These are phyloP conservation scores for Enteromius viviparus DNA, from an alignment of 2,797 vertebrate species.

Conservation along the genomic window DNA sequence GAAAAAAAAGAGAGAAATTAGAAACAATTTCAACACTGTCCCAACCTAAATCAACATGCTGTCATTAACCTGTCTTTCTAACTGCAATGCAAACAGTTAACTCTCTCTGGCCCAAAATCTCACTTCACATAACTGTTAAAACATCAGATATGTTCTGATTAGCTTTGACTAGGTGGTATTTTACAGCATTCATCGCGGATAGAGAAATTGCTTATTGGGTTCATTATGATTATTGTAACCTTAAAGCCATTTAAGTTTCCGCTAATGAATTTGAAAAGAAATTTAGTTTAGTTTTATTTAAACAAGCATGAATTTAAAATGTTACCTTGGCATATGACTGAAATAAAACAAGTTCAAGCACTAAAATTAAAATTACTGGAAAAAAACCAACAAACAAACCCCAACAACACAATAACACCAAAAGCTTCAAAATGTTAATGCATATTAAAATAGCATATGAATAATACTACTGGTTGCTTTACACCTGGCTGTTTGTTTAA, in stretches of 20 bases:
- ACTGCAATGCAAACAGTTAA: not conserved
- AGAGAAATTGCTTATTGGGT: not conserved
- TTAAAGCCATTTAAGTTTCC: not conserved
- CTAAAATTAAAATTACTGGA: not conserved
- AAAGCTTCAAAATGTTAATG: not conserved
- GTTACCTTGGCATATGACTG: not conserved
- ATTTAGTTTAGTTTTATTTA: not conserved
- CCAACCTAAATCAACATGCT: not conserved
- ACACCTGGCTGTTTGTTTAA: not conserved
- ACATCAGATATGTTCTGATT: not conserved
- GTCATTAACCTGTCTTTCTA: not conserved
- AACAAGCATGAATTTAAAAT: not conserved
- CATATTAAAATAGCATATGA: not conserved
- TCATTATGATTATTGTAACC: not conserved
- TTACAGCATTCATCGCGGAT: not conserved
- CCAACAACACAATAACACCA: not conserved
- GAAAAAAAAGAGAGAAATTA: slow-evolving; percentile 23
- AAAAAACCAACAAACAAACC: not conserved
- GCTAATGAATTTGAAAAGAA: not conserved
- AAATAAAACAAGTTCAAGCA: not conserved
- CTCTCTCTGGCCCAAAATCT: not conserved
- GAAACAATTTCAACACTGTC: not conserved
- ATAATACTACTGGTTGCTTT: not conserved
- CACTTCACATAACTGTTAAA: not conserved
- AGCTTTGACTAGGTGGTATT: not conserved